These are phyloP conservation scores for Pinctada fucata DNA, from an alignment of 2,888 invertebrate genomes.

Conservation along the genomic window DNA sequence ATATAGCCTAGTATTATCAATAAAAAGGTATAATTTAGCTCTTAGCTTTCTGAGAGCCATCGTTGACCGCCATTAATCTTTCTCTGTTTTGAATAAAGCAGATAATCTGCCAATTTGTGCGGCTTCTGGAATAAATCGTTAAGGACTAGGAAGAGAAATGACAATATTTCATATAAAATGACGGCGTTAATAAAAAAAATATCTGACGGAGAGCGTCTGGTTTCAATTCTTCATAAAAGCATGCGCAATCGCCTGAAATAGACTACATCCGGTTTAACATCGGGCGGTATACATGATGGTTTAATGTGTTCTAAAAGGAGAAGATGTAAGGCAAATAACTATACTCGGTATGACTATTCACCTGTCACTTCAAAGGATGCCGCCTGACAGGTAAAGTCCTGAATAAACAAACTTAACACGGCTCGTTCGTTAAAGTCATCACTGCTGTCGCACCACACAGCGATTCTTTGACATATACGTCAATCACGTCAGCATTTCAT, in stretches of 20 bases:
- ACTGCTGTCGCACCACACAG: slow-evolving; percentile 31
- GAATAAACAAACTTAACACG: slow-evolving; percentile 45
- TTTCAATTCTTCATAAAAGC: background rate
- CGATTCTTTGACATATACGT: slow-evolving; percentile 35
- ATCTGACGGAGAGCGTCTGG: too few species aligned
- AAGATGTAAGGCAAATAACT: slow-evolving; percentile 18
- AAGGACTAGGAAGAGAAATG: too few species aligned
- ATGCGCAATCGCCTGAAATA: background rate
- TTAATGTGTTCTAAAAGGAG: too few species aligned
- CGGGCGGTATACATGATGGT: background rate
- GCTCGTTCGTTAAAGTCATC: slow-evolving; percentile 41
- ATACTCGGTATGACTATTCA: slow-evolving; percentile 26
- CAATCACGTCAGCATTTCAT: slow-evolving; percentile 18
- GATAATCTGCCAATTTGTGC: slow-evolving; percentile 27
- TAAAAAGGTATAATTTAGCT: slow-evolving; percentile 42
- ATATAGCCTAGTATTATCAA: slow-evolving; percentile 43
- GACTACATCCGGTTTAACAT: background rate
- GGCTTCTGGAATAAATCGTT: slow-evolving; percentile 13
- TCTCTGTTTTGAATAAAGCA: slow-evolving; percentile 26
- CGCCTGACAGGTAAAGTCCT: slow-evolving; percentile 35
- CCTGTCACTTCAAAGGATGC: slow-evolving; percentile 42
- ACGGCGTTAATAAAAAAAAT: too few species aligned
- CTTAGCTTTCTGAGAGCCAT: slow-evolving; percentile 31
- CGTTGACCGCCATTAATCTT: slow-evolving; percentile 29
- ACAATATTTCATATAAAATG: too few species aligned